Conservation (phyloP, 2,888 invertebrate species). For the Anthrax anthrax region DNA sequence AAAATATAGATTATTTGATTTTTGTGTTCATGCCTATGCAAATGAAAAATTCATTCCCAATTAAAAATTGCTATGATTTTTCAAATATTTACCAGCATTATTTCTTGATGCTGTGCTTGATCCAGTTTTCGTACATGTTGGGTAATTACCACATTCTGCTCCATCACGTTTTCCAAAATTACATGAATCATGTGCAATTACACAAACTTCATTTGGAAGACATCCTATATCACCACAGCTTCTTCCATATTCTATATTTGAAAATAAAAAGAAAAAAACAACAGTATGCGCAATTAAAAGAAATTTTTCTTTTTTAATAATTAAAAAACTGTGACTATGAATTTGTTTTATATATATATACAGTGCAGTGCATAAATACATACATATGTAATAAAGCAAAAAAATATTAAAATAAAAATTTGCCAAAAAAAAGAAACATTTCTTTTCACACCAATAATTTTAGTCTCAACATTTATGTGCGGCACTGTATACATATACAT, state of each 20-base stretch:
- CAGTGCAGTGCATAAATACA: too few species aligned
- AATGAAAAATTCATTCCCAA: too few species aligned
- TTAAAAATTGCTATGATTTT: too few species aligned
- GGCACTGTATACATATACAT: too few species aligned
- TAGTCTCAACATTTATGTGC: too few species aligned
- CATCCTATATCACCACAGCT: constrained; percentile 67
- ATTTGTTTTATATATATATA: too few species aligned
- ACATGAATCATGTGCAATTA: constrained; percentile 45
- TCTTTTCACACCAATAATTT: neutral
- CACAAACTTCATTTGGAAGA: constrained; percentile 53
- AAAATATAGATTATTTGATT: too few species aligned
- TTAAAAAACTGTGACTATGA: too few species aligned
- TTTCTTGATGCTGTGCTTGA: neutral
- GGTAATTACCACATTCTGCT: constrained; percentile 49
- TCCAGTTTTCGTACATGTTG: constrained; percentile 41
- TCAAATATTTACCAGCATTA: neutral
- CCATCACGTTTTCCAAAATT: constrained; percentile 40
- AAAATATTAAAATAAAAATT: neutral
- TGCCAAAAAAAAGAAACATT: neutral
- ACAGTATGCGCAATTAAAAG: too few species aligned
- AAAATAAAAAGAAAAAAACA: neutral
- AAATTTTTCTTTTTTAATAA: too few species aligned
- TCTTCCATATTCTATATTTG: constrained; percentile 56
- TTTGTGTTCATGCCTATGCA: too few species aligned
- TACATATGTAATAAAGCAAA: too few species aligned